These are phyloP conservation scores for Caenorhabditis afra DNA, from an alignment of 2,888 invertebrate species.

Conservation along the genomic window DNA sequence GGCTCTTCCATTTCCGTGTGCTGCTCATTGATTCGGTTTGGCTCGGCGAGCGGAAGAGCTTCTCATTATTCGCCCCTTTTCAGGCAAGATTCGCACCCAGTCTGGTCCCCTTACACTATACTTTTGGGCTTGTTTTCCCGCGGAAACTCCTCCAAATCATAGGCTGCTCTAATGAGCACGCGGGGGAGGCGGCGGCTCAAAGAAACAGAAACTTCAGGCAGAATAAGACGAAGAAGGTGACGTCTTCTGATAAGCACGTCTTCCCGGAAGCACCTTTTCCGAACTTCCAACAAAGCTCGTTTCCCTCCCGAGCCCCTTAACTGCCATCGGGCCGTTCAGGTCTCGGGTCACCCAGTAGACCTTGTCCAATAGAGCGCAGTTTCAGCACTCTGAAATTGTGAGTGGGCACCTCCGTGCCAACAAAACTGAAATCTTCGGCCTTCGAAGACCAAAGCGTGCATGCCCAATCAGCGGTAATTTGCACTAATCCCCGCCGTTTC, in stretches of 20 bases:
- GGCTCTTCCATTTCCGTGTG: conserved; percentile 6
- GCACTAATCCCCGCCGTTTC: conserved; percentile 9
- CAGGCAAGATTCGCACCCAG: background rate
- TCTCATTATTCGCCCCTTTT: too few species aligned
- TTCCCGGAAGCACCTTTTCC: too few species aligned
- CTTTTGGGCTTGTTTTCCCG: conserved; percentile 15
- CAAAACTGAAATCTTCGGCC: too few species aligned
- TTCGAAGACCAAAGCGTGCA: too few species aligned
- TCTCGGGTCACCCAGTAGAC: too few species aligned
- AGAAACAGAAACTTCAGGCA: background rate
- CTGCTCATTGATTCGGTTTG: conserved; percentile 31
- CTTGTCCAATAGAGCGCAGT: too few species aligned
- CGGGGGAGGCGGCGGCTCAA: background rate
- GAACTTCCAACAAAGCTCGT: background rate
- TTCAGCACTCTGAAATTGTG: too few species aligned
- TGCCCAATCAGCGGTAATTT: conserved; percentile 4
- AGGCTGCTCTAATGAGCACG: conserved; percentile 5
- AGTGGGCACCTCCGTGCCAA: too few species aligned
- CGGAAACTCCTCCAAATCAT: background rate
- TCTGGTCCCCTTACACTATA: conserved; percentile 13
- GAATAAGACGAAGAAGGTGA: background rate
- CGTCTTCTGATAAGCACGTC: too few species aligned
- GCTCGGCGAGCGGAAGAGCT: too few species aligned
- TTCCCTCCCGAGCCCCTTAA: too few species aligned
- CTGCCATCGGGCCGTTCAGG: too few species aligned